Percentiles rank a stretch among this genome's conserved stretches.
phyloP scores from a whole-genome alignment of 2,113 vertebrate species.

The Xyrauchen texanus region DNA sequence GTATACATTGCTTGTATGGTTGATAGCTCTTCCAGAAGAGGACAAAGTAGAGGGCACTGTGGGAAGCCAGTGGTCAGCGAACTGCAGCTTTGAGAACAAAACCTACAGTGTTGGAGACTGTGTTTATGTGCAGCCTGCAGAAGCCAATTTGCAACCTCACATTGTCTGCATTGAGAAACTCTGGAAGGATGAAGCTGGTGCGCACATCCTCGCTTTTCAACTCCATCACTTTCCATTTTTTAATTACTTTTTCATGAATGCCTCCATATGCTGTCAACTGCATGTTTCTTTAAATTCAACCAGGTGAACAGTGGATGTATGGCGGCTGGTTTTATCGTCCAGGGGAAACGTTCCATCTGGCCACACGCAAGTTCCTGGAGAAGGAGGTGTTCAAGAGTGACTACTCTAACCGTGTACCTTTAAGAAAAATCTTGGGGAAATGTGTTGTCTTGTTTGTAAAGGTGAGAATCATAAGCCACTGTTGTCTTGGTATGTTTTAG shows the following conservation, averaged over 20 bases:
- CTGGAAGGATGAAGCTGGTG: slow-evolving; percentile 94
- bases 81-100: slow-evolving; percentile 92
- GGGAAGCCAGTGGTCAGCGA: slow-evolving; percentile 79
- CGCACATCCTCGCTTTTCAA: slow-evolving; percentile 16
- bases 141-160: slow-evolving; percentile 87
- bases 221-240: no score
- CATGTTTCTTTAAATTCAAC: no score
- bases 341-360: slow-evolving; percentile 95
- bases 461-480: slow-evolving; percentile 67
- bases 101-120: slow-evolving; percentile 95
- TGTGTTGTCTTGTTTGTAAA: slow-evolving; percentile 98
- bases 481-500: background rate
- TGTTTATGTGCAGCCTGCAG: slow-evolving; percentile 92
- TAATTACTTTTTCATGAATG: no score
- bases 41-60: slow-evolving; percentile 83
- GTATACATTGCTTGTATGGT: background rate
- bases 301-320: slow-evolving; percentile 95
- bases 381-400: slow-evolving; percentile 98
- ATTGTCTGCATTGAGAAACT: slow-evolving; percentile 95
- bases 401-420: slow-evolving; percentile 90
- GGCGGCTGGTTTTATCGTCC: slow-evolving; percentile 98
- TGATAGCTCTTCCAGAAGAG: slow-evolving; percentile 71
- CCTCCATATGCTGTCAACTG: no score
- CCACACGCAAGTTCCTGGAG: slow-evolving; percentile 95
- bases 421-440: slow-evolving; percentile 93